A percentile compares a stretch with the other conserved stretches of the same genome.
Conservation (phyloP, 53 echinoderm and acorn worm genomes). For the Paracentrotus lividus region DNA sequence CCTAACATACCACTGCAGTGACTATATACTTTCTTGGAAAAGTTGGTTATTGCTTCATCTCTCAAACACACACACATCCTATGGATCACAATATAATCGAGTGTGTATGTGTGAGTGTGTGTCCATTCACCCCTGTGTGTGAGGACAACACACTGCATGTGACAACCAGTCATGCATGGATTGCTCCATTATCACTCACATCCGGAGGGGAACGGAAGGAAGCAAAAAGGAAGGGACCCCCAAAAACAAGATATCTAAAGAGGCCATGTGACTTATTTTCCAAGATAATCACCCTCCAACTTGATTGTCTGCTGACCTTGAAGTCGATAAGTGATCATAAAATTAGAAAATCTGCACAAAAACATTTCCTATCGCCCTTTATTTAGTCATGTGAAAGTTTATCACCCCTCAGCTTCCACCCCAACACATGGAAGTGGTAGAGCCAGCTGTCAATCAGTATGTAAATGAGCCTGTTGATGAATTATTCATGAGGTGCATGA, state of each 20-base stretch:
- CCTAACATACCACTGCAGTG: conserved; percentile 56
- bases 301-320: conserved; percentile 44
- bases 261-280: conserved; percentile 8
- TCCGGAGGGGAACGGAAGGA: conserved; percentile 67
- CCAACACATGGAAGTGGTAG: conserved; percentile 50
- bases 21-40: conserved; percentile 53
- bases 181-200: conserved; percentile 61
- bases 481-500: conserved; percentile 67
- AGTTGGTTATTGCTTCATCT: conserved; percentile 35
- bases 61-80: background rate
- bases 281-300: background rate
- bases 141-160: conserved; percentile 60
- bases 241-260: conserved; percentile 37
- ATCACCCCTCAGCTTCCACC: background rate
- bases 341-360: background rate
- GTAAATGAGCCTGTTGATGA: conserved; percentile 3
- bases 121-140: background rate
- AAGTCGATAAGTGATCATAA: background rate
- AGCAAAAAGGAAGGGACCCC: background rate
- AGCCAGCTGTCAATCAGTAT: conserved; percentile 61
- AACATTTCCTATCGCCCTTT: conserved; percentile 25
- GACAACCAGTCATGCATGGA: conserved; percentile 65
- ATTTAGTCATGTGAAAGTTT: conserved; percentile 4
- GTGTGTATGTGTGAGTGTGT: conserved; percentile 29
- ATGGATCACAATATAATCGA: background rate